These are phyloP conservation scores for Dichetophora obliterata DNA, from an alignment of 2,888 invertebrate genomes.

Conservation along the genomic window DNA sequence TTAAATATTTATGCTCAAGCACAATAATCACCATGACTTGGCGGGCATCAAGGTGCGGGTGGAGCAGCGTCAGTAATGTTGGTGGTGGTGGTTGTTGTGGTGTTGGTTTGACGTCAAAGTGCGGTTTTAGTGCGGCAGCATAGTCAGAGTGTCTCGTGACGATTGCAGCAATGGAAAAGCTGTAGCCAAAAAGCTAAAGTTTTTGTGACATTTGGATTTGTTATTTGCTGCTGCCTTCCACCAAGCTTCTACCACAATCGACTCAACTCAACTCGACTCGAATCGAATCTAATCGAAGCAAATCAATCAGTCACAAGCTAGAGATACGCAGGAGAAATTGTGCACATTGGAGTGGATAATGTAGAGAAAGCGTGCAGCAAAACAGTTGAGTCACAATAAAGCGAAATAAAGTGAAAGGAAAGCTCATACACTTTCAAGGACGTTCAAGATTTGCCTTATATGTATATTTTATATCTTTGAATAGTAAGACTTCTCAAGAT, in stretches of 20 bases:
- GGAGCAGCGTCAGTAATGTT: background rate
- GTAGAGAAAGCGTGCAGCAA: background rate
- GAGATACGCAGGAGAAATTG: too few species aligned
- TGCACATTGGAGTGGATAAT: background rate
- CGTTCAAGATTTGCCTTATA: too few species aligned
- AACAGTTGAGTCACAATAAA: background rate
- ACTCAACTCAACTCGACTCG: background rate
- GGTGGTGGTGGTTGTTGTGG: background rate
- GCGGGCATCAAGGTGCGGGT: background rate
- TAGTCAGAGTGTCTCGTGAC: slow-evolving; percentile 14
- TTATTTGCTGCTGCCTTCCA: slow-evolving; percentile 38
- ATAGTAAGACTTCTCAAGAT: too few species aligned
- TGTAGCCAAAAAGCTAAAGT: background rate
- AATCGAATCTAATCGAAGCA: slow-evolving; percentile 9
- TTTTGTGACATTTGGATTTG: slow-evolving; percentile 47
- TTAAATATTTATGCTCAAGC: slow-evolving; percentile 64
- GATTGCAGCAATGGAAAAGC: slow-evolving; percentile 24
- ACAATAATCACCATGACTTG: slow-evolving; percentile 49
- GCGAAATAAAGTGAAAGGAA: background rate
- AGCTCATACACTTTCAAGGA: background rate
- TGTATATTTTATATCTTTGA: too few species aligned
- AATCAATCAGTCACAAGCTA: slow-evolving; percentile 19
- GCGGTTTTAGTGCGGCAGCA: slow-evolving; percentile 29
- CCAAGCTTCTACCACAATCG: slow-evolving; percentile 43
- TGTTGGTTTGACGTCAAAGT: slow-evolving; percentile 7